phyloP scores from a whole-genome alignment of 2,797 vertebrate genomes.

The Dendrocincla fuliginosa region DNA sequence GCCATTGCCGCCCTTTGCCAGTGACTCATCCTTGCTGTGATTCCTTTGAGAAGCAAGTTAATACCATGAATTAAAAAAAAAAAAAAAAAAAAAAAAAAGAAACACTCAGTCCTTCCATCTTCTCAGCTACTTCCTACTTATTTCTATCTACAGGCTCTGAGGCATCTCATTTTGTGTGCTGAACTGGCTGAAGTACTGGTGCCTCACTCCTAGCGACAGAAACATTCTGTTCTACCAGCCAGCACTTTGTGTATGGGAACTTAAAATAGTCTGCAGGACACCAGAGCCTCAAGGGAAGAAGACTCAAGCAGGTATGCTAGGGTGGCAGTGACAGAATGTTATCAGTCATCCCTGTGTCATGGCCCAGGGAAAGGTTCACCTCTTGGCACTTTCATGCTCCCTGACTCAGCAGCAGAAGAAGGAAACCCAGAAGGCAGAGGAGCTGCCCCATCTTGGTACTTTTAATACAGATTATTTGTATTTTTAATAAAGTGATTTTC shows the following conservation, averaged over 20 bases:
- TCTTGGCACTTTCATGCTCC: fast-evolving
- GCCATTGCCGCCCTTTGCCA: not conserved
- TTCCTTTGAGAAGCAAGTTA: constrained; percentile 9
- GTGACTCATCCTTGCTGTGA: not conserved
- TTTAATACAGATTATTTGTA: not conserved
- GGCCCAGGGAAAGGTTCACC: not conserved
- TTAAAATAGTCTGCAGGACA: not conserved
- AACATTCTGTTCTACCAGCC: not conserved
- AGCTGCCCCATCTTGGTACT: not conserved
- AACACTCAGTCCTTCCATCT: not conserved
- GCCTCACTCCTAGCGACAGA: not conserved
- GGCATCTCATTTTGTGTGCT: not conserved
- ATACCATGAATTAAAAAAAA: not conserved
- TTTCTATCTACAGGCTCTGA: not conserved
- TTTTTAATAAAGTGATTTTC: not conserved
- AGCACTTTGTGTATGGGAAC: not conserved
- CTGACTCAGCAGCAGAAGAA: not conserved
- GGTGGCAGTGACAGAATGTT: not conserved
- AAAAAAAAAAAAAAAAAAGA: not conserved
- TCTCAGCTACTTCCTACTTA: not conserved
- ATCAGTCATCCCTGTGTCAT: not conserved
- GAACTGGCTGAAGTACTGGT: not conserved
- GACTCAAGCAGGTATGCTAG: not conserved
- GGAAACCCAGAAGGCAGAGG: not conserved
- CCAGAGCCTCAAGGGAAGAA: not conserved